Evolutionary conservation across 2,888 invertebrate genomes (phyloP), one percentile per base, ranked within the genome.

Genomic region (Hofmannophila pseudospretella): DNA sequence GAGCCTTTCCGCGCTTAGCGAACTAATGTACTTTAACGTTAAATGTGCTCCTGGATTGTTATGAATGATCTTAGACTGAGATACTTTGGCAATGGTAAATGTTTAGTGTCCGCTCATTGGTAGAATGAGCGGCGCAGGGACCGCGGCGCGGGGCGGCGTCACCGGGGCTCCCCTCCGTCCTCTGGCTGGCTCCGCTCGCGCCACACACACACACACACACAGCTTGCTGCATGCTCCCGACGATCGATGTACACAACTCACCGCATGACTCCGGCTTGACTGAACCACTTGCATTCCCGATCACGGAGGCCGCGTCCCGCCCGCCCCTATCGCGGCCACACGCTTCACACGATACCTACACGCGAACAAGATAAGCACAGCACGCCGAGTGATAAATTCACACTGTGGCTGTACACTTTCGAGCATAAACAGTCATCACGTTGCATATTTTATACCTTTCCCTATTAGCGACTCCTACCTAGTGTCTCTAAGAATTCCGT

Each of bases 401-500:
- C 73, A 74, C 70, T 66, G 52, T 66, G 62, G 72, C 73, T 77
- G 60, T 66, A 77, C 79, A 77, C 75, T 64, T 60, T 71, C 67
- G 80, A 79, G 74, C 76, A 74, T 74, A 65, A 58, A 75, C 69
- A 72, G 67, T 69, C 77, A 79, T 81, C 78, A 79, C 74, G 69
- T 69, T 77, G 77, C 84, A 84, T 86, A 85, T 85, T 86, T 85
- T 85, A 86, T 86, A 86, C 86, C 86, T 86, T 86, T 86, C 86
- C 86, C 85, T 80, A 67, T 76, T 79, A 77, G 79, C 76, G 79
- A 79, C 73, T 74, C 65, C 69, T 71, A 69, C 65, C 69, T 71
- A 69, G 67, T 73, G 72, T 69, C 74, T 36, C 42, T 74, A 70
- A 66, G 58, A 73, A 72, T 70, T 65, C 58, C 78, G 69, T 80